Percentiles rank a stretch among this genome's conserved stretches.
These are phyloP conservation scores for Scaptomyza reducta DNA, from an alignment of 2,888 invertebrate genomes.

Conservation along the genomic window DNA sequence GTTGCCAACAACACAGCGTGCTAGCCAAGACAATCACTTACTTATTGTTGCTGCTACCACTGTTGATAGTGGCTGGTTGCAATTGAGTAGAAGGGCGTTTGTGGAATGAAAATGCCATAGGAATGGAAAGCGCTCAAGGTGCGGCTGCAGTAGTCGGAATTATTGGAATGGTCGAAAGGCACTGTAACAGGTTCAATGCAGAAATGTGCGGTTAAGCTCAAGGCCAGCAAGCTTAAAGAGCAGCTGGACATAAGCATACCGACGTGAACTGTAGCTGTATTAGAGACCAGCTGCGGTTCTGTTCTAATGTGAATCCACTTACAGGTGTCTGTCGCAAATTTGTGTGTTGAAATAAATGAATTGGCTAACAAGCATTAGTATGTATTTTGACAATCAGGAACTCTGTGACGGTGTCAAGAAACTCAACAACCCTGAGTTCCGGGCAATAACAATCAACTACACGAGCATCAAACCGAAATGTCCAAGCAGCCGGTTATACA, in stretches of 20 bases:
- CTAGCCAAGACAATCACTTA: slow-evolving; percentile 25
- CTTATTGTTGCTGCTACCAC: background rate
- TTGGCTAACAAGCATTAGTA: slow-evolving; percentile 11
- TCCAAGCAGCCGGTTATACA: slow-evolving; percentile 50
- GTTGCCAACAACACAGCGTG: slow-evolving; percentile 4
- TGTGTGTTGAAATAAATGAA: slow-evolving; percentile 15
- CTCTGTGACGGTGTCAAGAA: slow-evolving; percentile 61
- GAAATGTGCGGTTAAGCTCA: slow-evolving; percentile 43
- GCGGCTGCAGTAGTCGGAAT: slow-evolving; percentile 27
- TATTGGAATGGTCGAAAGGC: slow-evolving; percentile 18
- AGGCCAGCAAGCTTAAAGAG: slow-evolving; percentile 35
- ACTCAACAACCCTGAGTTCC: slow-evolving; percentile 68
- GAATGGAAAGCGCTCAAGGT: slow-evolving; percentile 46
- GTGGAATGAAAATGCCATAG: slow-evolving; percentile 36
- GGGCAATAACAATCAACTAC: slow-evolving; percentile 27
- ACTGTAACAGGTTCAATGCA: slow-evolving; percentile 51
- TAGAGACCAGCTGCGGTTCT: slow-evolving; percentile 1
- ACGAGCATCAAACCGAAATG: slow-evolving; percentile 17
- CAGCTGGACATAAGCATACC: background rate
- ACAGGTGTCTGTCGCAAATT: slow-evolving; percentile 33
- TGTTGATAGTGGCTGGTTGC: slow-evolving; percentile 2
- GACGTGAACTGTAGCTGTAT: slow-evolving; percentile 8
- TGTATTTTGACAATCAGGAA: slow-evolving; percentile 36
- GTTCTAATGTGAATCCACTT: slow-evolving; percentile 44
- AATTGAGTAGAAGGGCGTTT: slow-evolving; percentile 36